Conservation (phyloP, 1,140 invertebrate genomes). For the Nasonia longicornis region DNA sequence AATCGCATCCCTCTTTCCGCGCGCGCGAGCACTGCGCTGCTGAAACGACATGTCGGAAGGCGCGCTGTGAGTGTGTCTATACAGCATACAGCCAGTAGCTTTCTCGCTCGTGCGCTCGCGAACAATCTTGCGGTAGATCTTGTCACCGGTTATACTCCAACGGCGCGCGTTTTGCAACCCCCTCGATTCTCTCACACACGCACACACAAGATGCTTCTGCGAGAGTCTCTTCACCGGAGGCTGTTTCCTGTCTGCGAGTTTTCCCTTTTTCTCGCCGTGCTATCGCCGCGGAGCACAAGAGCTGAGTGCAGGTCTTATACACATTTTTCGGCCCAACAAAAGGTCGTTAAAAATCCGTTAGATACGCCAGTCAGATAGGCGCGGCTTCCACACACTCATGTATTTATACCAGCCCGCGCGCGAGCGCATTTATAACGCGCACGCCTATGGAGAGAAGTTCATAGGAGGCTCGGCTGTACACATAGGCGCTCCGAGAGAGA, state of each 20-base stretch:
- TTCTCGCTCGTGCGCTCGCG: conserved; percentile 6
- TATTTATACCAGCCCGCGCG: background rate
- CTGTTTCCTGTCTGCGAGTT: conserved; percentile 29
- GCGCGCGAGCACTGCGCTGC: background rate
- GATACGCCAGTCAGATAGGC: conserved; percentile 65
- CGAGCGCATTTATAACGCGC: too few species aligned
- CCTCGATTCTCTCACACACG: conserved; percentile 13
- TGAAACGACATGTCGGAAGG: conserved; percentile 6
- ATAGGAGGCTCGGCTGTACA: background rate
- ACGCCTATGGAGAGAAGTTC: background rate
- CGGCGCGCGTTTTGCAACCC: conserved; percentile 29
- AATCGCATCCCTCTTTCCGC: conserved; percentile 28
- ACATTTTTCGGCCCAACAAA: conserved; percentile 63
- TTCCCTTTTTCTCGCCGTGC: conserved; percentile 34
- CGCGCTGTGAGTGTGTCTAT: background rate
- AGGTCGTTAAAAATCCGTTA: conserved; percentile 69
- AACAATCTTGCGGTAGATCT: conserved; percentile 44
- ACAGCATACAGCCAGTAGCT: background rate
- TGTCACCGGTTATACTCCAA: conserved; percentile 38
- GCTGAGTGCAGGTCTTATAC: background rate
- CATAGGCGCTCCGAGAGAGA: conserved; percentile 45
- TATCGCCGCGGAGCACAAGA: conserved; percentile 44
- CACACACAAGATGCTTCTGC: background rate
- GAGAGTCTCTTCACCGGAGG: conserved; percentile 18
- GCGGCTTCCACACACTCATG: conserved; percentile 48